phyloP scores from a whole-genome alignment of 37 sponge, comb jelly and placozoan species.

The Geodia barretti region DNA sequence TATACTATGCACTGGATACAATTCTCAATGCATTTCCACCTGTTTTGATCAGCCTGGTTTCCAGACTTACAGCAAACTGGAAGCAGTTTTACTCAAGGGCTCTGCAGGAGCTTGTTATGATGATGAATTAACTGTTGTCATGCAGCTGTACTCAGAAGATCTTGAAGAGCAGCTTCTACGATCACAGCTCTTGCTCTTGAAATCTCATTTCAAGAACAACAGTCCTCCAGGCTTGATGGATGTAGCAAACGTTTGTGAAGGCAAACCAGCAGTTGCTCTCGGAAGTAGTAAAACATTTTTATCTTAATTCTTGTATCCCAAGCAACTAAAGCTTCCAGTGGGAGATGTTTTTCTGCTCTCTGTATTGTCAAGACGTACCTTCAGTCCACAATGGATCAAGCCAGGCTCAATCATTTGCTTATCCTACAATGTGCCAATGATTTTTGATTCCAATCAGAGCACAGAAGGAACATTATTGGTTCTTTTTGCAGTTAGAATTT shows the following conservation, averaged over 20 bases:
- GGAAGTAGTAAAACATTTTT: background rate
- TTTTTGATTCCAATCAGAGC: too few relatives aligned
- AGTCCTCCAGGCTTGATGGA: background rate
- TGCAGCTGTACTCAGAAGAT: conserved; percentile 32
- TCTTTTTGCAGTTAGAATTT: too few relatives aligned
- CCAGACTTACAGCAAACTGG: conserved; percentile 35
- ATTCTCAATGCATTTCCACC: conserved; percentile 17
- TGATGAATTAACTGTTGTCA: conserved; percentile 32
- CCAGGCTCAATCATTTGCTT: too few relatives aligned
- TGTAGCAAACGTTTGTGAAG: background rate
- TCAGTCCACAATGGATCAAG: too few relatives aligned
- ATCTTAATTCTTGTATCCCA: background rate
- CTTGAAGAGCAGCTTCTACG: too few relatives aligned
- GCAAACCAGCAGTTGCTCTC: background rate
- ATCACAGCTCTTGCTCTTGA: conserved; percentile 19
- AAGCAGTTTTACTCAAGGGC: conserved; percentile 39
- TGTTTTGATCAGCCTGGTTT: conserved; percentile 59
- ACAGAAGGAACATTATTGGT: too few relatives aligned
- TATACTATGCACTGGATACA: conserved; percentile 60
- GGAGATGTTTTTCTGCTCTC: conserved; percentile 67
- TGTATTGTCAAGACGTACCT: conserved; percentile 56
- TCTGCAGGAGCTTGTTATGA: conserved; percentile 8
- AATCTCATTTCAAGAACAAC: conserved; percentile 14
- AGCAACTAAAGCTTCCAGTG: conserved; percentile 71
- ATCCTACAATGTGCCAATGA: too few relatives aligned